Evolutionary conservation across 1,140 invertebrate species (phyloP), one percentile per base, ranked within the genome.

Genomic region (Brachionus manjavacas): DNA sequence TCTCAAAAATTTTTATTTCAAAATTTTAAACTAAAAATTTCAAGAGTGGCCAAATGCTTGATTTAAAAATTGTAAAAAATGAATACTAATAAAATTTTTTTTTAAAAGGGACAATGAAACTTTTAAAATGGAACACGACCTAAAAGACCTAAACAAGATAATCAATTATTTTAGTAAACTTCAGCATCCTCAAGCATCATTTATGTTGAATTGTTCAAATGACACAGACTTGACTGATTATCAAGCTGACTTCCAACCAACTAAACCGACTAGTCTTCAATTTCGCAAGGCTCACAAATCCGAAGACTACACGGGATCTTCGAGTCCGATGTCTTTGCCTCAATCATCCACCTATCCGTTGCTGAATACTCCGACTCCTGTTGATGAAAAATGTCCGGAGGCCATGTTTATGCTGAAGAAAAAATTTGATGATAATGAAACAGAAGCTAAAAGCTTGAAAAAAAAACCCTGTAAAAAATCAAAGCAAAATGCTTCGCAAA

Each of bases 391-490:
- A 12, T 20, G 20, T 25, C n/a, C 16, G 7, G 46, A 76, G 4
- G 72, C 20, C 1, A 23, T 49, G 20, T 76, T 49, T 49, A 46
- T 76, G 25, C 28, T 76, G 25, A 76, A 76, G 16, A 76, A 76
- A 76, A 76, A 76, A 76, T 8, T 20, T 9, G 68, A 72, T 16
- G 72, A 49, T 16, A 25, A 46, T 23, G 20, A 76, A 49, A 4
- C 20, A 7, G 23, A 49, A 25, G 8, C 16, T 4, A 60, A 60
- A 60, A 25, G 4, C 9, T 35, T 12, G 23, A 76, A 76, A 23
- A 76, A 46, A 76, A 43, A 46, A 14, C 23, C 72, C 6, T 49
- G 72, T 20, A 76, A 76, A 76, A 76, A 76, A 46, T 46, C 72
- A 12, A 76, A 76, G 25, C 72, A 76, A 46, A 60, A 14, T 41